phyloP scores from a whole-genome alignment of 2,888 invertebrate genomes.

The Polydrusus pterygomalis region DNA sequence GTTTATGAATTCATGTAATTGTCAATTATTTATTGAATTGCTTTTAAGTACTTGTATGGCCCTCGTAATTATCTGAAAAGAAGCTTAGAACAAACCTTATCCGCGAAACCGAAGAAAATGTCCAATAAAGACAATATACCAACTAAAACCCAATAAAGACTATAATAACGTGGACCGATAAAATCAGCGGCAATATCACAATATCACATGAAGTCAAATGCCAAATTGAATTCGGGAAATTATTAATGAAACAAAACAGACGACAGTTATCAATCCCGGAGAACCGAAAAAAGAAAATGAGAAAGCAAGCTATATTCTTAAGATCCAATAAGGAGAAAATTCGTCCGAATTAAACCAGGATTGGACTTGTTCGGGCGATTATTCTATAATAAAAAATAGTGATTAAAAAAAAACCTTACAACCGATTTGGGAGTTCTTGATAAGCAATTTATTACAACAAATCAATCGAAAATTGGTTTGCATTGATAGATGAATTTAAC shows the following conservation, averaged over 20 bases:
- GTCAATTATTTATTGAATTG: too few relatives aligned
- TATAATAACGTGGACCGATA: conserved; percentile 69
- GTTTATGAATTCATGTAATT: too few relatives aligned
- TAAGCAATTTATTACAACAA: too few relatives aligned
- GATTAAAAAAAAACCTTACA: too few relatives aligned
- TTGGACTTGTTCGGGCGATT: neutral
- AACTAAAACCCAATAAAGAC: conserved; percentile 69
- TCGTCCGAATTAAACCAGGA: conserved; percentile 22
- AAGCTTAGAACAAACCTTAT: conserved; percentile 64
- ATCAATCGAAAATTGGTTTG: too few relatives aligned
- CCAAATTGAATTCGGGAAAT: conserved; percentile 70
- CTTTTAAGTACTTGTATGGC: neutral
- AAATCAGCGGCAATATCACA: conserved; percentile 58
- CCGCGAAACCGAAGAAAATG: conserved; percentile 55
- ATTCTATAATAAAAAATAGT: too few relatives aligned
- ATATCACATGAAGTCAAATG: conserved; percentile 70
- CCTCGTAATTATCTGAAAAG: conserved; percentile 64
- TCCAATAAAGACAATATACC: conserved; percentile 67
- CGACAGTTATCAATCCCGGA: conserved; percentile 60
- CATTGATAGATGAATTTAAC: too few relatives aligned
- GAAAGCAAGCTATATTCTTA: conserved; percentile 39
- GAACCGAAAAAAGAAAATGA: conserved; percentile 39
- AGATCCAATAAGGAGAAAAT: conserved; percentile 47
- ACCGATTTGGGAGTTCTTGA: too few relatives aligned
- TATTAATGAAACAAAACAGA: conserved; percentile 69